Percentiles rank a stretch among this genome's conserved stretches.
Evolutionary conservation across 2,113 vertebrate genomes (phyloP).

Genomic region (Eira barbara): DNA sequence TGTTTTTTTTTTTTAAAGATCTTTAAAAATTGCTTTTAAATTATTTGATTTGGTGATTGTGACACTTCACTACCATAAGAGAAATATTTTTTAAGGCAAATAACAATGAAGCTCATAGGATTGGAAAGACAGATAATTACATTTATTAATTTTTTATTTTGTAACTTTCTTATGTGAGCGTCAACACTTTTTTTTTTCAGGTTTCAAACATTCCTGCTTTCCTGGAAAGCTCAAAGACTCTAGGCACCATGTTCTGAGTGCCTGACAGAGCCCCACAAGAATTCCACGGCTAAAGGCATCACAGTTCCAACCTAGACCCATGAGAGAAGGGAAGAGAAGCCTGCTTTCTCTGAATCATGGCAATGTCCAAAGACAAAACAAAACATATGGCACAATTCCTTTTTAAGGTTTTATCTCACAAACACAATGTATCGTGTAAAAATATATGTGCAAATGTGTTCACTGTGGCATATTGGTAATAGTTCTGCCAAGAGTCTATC

Average conservation of each 20-base stretch:
- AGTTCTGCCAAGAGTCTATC: not conserved
- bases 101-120: not conserved
- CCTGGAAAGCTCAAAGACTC: not conserved
- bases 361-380: not conserved
- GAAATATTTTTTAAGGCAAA: conserved; percentile 16
- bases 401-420: not conserved
- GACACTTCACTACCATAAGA: not conserved
- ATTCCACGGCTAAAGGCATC: not conserved
- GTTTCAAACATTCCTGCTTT: not conserved
- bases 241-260: not conserved
- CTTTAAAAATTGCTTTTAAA: conserved; percentile 31
- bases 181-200: not conserved
- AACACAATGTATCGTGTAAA: not conserved
- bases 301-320: not conserved
- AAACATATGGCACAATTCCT: not conserved
- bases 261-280: not conserved
- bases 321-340: not conserved
- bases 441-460: not conserved
- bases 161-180: not conserved
- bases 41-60: conserved; percentile 5
- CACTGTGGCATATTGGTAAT: not conserved
- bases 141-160: conserved; percentile 12
- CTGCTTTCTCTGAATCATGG: not conserved
- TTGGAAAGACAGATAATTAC: not conserved
- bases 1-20: not conserved